phyloP scores from a whole-genome alignment of 2,888 invertebrate genomes.

The Trachelus stipa region DNA sequence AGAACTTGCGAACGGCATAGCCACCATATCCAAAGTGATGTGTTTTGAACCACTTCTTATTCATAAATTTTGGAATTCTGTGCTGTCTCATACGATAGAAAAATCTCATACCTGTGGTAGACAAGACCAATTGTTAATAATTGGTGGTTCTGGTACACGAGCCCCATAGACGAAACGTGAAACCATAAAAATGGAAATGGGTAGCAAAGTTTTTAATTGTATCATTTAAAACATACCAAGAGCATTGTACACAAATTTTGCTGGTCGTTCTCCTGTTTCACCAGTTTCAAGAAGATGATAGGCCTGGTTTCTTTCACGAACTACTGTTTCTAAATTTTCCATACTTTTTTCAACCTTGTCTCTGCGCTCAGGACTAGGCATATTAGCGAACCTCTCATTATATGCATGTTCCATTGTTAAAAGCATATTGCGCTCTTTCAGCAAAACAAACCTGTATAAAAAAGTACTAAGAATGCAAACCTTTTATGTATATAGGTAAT shows the following conservation, averaged over 20 bases:
- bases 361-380: constrained; percentile 92
- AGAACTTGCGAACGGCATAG: constrained; percentile 74
- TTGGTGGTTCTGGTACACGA: background rate
- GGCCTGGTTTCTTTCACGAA: constrained; percentile 92
- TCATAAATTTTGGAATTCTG: constrained; percentile 75
- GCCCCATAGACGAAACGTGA: background rate
- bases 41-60: constrained; percentile 73
- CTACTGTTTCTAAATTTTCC: constrained; percentile 90
- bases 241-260: constrained; percentile 70
- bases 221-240: constrained; percentile 68
- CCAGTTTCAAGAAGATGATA: constrained; percentile 92
- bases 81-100: constrained; percentile 71
- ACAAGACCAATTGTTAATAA: background rate
- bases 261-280: constrained; percentile 82
- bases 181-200: background rate
- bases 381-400: constrained; percentile 74
- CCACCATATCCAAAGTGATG: constrained; percentile 72
- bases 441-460: constrained; percentile 76
- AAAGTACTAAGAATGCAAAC: background rate
- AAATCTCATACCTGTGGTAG: constrained; percentile 55
- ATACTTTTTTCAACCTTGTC: constrained; percentile 96
- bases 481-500: constrained; percentile 1
- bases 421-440: constrained; percentile 98
- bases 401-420: constrained; percentile 93
- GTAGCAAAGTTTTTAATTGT: background rate